Evolutionary conservation across 2,797 vertebrate genomes (phyloP).

Genomic region (Lemur catta): DNA sequence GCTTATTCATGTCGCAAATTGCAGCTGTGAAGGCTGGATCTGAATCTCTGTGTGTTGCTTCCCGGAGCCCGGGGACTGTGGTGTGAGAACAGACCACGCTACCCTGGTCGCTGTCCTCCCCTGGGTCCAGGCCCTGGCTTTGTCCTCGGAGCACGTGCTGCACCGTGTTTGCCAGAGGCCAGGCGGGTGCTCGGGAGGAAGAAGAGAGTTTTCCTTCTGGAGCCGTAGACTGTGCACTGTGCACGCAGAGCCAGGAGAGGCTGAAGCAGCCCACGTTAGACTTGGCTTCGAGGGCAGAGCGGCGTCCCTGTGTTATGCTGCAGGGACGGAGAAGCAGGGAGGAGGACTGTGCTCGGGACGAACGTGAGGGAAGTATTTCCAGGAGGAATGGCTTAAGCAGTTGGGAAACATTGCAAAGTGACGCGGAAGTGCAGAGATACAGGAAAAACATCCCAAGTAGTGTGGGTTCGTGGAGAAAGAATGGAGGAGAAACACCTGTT

Average conservation of each 20-base stretch:
- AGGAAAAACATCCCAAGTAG: not conserved
- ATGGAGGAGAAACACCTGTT: not conserved
- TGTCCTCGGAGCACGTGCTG: not conserved
- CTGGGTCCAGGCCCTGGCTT: not conserved
- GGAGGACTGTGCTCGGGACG: not conserved
- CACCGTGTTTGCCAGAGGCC: not conserved
- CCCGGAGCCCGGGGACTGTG: not conserved
- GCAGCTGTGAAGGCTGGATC: not conserved
- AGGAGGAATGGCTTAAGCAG: not conserved
- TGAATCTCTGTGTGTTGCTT: not conserved
- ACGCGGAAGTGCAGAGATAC: not conserved
- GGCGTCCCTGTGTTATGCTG: not conserved
- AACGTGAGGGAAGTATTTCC: not conserved
- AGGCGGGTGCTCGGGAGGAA: not conserved
- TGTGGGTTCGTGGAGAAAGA: not conserved
- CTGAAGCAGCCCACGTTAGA: not conserved
- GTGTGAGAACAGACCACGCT: accelerated
- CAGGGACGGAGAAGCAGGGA: not conserved
- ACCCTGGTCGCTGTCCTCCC: not conserved
- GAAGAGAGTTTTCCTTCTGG: not conserved
- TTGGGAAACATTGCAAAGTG: not conserved
- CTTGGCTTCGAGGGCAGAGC: accelerated
- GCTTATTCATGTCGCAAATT: not conserved
- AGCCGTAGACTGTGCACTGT: not conserved
- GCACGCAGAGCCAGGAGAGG: not conserved